phyloP scores from a whole-genome alignment of 2,113 vertebrate species.

The Anhinga rufa region DNA sequence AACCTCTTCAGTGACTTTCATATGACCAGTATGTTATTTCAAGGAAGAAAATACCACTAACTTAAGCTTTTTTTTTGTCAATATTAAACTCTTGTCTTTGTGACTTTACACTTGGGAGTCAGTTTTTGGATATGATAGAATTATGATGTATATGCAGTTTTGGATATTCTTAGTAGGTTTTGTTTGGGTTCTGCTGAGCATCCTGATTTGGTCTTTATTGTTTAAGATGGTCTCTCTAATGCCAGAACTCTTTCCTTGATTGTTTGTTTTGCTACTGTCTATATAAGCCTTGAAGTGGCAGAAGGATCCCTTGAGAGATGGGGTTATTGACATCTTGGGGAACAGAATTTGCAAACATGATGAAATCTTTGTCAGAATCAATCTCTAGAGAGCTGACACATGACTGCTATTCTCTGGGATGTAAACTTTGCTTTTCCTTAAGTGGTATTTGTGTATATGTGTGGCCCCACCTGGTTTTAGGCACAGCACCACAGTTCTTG shows the following conservation, averaged over 20 bases:
- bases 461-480: not conserved
- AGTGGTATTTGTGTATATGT: not conserved
- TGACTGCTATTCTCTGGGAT: not conserved
- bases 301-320: not conserved
- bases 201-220: not conserved
- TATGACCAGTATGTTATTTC: slow-evolving; percentile 46
- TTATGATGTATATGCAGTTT: not conserved
- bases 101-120: slow-evolving; percentile 44
- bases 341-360: not conserved
- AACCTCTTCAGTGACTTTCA: slow-evolving; percentile 44
- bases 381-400: not conserved
- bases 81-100: slow-evolving; percentile 59
- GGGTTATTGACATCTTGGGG: not conserved
- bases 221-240: not conserved
- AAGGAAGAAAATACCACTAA: slow-evolving; percentile 57
- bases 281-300: not conserved
- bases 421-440: not conserved
- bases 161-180: not conserved
- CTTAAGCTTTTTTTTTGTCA: slow-evolving; percentile 22
- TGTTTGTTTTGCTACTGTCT: not conserved
- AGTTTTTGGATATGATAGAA: not conserved
- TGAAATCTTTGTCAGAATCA: not conserved
- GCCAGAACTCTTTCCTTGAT: not conserved
- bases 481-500: not conserved
- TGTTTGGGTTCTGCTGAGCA: not conserved